Evolutionary conservation across 2,113 vertebrate genomes (phyloP).

Genomic region (Bungarus multicinctus): DNA sequence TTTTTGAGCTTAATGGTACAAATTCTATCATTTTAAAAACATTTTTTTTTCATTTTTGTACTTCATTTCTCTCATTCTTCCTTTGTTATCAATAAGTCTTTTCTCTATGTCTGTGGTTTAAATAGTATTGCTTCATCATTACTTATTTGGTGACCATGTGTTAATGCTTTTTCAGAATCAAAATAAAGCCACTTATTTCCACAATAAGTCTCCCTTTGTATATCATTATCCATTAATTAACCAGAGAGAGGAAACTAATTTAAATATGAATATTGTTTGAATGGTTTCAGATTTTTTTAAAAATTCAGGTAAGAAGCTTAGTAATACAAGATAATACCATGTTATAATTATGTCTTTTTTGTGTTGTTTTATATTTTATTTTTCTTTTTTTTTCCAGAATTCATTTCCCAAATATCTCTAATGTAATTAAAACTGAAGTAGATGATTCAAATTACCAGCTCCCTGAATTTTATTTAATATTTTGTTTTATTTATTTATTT

Average conservation of each 20-base stretch:
- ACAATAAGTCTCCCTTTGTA: not conserved
- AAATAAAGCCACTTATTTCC: not conserved
- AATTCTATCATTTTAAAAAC: not conserved
- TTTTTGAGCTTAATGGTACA: not conserved
- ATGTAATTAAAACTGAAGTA: not conserved
- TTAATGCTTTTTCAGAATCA: not conserved
- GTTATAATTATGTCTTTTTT: not conserved
- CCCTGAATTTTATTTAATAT: not conserved
- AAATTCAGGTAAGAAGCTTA: not conserved
- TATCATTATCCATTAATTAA: not conserved
- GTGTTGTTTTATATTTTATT: not conserved
- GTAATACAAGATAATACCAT: not conserved
- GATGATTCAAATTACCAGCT: not conserved
- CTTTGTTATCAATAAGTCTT: not conserved
- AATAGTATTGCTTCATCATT: not conserved
- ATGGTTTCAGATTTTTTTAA: not conserved
- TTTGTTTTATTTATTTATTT: no score
- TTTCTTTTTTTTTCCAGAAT: not conserved
- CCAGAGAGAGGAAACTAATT: not conserved
- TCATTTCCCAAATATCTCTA: not conserved
- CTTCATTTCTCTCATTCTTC: not conserved
- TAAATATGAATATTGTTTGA: constrained; percentile 10
- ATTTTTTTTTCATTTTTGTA: not conserved
- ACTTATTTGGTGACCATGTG: not conserved
- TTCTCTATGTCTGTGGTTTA: not conserved